A percentile compares a stretch with the other conserved stretches of the same genome.
Evolutionary conservation across 2,113 vertebrate genomes (phyloP).

Genomic region (Rhegmatorhina hoffmannsi): DNA sequence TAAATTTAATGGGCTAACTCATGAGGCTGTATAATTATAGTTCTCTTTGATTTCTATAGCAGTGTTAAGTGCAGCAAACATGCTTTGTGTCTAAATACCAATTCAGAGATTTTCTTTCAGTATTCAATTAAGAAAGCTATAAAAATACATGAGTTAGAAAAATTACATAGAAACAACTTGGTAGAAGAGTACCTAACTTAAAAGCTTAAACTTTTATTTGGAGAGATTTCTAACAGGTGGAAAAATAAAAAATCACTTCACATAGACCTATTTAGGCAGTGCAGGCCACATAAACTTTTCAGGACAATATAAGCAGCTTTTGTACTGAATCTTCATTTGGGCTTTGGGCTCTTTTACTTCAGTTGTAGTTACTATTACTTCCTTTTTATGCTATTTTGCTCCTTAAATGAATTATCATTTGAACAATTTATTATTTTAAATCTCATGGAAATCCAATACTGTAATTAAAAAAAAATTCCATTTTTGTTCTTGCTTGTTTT

Average conservation of each 20-base stretch:
- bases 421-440: neutral
- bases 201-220: neutral
- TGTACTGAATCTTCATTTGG: neutral
- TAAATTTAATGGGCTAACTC: neutral
- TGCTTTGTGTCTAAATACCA: neutral
- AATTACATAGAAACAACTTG: neutral
- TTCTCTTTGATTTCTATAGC: neutral
- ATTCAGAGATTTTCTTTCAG: neutral
- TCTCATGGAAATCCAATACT: neutral
- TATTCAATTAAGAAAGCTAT: neutral
- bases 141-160: neutral
- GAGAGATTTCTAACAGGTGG: neutral
- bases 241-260: neutral
- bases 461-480: neutral
- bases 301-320: neutral
- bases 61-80: neutral
- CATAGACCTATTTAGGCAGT: neutral
- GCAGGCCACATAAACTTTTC: neutral
- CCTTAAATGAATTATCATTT: neutral
- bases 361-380: neutral
- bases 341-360: neutral
- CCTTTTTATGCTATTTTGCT: neutral
- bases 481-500: constrained; percentile 5
- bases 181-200: neutral
- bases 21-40: neutral